Base-by-base conservation (phyloP, 2,797 vertebrate species). In the Calcarius lapponicus region DNA sequence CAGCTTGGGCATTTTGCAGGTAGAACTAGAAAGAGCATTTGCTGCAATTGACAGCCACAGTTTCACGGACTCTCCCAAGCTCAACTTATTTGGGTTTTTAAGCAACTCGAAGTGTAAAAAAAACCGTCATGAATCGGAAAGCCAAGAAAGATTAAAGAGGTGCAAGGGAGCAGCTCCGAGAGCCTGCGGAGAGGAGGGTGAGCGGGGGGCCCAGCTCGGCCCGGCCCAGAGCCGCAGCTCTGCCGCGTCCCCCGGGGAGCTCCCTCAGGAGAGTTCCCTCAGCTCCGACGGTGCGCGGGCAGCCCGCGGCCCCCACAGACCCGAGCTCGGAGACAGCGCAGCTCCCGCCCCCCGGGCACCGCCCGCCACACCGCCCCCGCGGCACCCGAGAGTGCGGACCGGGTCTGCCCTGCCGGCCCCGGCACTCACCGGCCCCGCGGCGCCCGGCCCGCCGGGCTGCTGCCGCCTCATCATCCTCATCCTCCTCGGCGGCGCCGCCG, bases 101-200 rank as follows among this genome's bases (percentile, higher is more conserved):
- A 34, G 8, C 0, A 36, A 26, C 6, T 22, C 2, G 16, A 70
- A 2, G 16, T 6, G 48, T 17, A 19, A 56, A 42, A 38, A 28
- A 13, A 0, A 1, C 2, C 2, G 2, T 12, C 22, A 7, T 0
- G 15, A 45, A 40, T 0, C 6, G 15, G 38, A 25, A 69, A 60
- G 17, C 0, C 18, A 18, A 9, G 25, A 21, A 26, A 16, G 28
- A 15, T 1, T 6, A 5, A 32, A 53, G 26, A 22, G 25, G 17
- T 2, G 19, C 16, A 26, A 50, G 48, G 11, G 9, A 17, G 2
- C 32, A 21, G 21, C 53, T 11, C 31, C 11, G 2, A n/a, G 38
- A 2, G 25, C 22, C 20, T 0, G 19, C 7, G 0, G 29, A 14
- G 26, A 5, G 0, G 17, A 20, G 22, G 5, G 13, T 2, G 48